Conservation (phyloP, 2,113 vertebrate genomes). For the Equus przewalskii region DNA sequence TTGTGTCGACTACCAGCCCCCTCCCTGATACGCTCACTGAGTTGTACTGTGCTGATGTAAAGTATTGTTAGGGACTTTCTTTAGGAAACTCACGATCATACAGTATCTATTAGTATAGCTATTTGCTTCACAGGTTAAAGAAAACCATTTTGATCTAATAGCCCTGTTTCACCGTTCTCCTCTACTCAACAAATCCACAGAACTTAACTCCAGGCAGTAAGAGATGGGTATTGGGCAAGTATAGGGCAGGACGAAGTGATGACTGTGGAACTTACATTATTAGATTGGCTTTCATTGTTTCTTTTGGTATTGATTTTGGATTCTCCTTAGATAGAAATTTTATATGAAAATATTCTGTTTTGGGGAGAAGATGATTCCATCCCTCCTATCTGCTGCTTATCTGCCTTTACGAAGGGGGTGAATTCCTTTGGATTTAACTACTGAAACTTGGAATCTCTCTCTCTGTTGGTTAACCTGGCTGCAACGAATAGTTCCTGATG, state of each 20-base stretch:
- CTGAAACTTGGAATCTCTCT: background rate
- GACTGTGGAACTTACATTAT: background rate
- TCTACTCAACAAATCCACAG: background rate
- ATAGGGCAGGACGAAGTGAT: background rate
- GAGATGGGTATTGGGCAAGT: background rate
- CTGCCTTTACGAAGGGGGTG: background rate
- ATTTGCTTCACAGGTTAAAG: background rate
- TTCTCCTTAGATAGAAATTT: slow-evolving; percentile 3
- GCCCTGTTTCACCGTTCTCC: background rate
- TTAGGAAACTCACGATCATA: background rate
- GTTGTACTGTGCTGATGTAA: background rate
- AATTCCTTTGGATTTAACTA: background rate
- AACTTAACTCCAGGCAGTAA: background rate
- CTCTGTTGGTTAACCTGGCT: background rate
- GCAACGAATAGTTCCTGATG: too few species aligned
- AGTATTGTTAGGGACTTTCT: background rate
- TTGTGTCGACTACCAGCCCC: background rate
- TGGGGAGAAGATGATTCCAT: background rate
- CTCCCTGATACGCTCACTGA: background rate
- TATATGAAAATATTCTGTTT: background rate
- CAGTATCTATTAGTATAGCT: background rate
- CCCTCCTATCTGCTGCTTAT: background rate
- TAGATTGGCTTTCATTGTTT: background rate
- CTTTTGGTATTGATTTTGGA: background rate
- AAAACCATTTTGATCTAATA: background rate